Percentiles rank a stretch among this genome's conserved stretches.
phyloP scores from a whole-genome alignment of 2,888 invertebrate species.

The Polietes domitor region DNA sequence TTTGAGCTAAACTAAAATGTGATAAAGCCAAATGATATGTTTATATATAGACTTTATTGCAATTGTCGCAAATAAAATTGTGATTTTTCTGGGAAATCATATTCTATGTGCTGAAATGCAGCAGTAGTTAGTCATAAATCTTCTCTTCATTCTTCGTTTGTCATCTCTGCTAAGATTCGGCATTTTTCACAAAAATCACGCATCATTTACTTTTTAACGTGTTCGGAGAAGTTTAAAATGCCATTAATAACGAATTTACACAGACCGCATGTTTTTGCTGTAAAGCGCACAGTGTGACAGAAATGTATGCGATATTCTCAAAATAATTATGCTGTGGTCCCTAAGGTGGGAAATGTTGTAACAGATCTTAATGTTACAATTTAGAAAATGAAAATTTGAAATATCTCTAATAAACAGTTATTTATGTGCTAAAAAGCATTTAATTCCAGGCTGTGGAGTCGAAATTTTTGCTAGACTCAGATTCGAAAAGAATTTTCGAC shows the following conservation, averaged over 20 bases:
- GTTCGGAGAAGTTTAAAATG: constrained; percentile 18
- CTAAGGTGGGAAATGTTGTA: too few species aligned
- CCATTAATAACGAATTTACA: neutral
- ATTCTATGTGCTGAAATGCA: neutral
- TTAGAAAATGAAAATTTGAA: too few species aligned
- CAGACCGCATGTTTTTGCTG: neutral
- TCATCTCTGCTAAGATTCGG: neutral
- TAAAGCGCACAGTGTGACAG: neutral
- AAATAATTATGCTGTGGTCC: too few species aligned
- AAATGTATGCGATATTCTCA: too few species aligned
- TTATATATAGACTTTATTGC: constrained; percentile 56
- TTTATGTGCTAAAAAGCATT: too few species aligned
- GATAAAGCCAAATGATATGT: neutral
- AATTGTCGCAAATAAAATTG: neutral
- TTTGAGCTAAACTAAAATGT: constrained; percentile 42
- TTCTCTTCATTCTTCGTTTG: neutral
- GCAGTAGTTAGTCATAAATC: neutral
- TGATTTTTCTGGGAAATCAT: constrained; percentile 15
- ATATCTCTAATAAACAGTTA: too few species aligned
- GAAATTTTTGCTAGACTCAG: too few species aligned
- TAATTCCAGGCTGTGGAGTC: too few species aligned
- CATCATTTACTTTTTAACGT: constrained; percentile 50
- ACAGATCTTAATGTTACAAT: too few species aligned
- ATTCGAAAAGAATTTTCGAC: too few species aligned
- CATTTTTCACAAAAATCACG: constrained; percentile 55